These are phyloP conservation scores for Drosophila sechellia DNA, from an alignment of 1,140 invertebrate genomes.

Conservation along the genomic window DNA sequence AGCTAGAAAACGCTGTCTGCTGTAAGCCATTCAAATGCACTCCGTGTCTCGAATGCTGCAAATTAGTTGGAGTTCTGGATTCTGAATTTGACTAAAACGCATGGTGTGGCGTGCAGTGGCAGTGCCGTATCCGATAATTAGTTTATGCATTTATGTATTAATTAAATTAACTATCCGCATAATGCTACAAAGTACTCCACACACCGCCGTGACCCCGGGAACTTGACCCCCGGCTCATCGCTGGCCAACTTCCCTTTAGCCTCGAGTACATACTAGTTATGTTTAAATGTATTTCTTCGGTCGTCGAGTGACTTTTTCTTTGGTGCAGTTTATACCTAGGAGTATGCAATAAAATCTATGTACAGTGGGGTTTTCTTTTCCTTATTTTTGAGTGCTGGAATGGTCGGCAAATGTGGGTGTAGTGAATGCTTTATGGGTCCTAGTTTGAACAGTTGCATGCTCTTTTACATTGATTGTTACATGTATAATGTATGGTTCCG, in stretches of 20 bases:
- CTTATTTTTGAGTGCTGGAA: constrained; percentile 51
- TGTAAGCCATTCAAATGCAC: constrained; percentile 39
- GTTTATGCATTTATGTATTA: constrained; percentile 63
- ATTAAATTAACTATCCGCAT: constrained; percentile 67
- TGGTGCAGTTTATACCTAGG: constrained; percentile 74
- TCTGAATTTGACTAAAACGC: constrained; percentile 27
- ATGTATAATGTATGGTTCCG: constrained; percentile 68
- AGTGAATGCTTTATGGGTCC: constrained; percentile 38
- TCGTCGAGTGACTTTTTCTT: constrained; percentile 44
- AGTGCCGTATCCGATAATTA: constrained; percentile 57
- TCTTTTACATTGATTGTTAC: constrained; percentile 81
- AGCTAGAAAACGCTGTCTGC: constrained; percentile 65
- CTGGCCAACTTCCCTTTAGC: not conserved
- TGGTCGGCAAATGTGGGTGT: constrained; percentile 37
- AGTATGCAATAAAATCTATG: constrained; percentile 81
- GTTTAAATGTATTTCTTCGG: constrained; percentile 15
- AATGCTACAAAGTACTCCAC: constrained; percentile 21
- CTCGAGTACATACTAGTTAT: constrained; percentile 29
- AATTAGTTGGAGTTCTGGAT: constrained; percentile 45
- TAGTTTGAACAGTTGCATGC: constrained; percentile 68
- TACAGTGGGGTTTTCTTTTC: constrained; percentile 55
- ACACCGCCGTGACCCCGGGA: not conserved
- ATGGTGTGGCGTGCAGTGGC: constrained; percentile 21
- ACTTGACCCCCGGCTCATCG: constrained; percentile 5
- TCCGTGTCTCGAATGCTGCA: constrained; percentile 42